Percentiles rank a stretch among this genome's conserved stretches.
These are phyloP conservation scores for Merodon equestris DNA, from an alignment of 2,888 invertebrate species.

Conservation along the genomic window DNA sequence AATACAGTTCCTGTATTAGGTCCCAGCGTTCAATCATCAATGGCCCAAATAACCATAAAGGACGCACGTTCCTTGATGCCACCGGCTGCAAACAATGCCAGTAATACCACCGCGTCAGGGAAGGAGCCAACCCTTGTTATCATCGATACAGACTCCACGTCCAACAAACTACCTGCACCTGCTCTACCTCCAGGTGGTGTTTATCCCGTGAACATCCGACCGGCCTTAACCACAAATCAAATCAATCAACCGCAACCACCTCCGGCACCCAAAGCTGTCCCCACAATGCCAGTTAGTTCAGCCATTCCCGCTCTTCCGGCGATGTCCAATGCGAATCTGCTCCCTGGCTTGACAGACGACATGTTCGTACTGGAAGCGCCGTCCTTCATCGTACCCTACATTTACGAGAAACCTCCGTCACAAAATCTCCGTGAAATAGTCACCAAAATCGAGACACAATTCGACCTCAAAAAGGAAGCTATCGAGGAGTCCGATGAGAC, in stretches of 20 bases:
- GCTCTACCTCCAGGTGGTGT: conserved; percentile 80
- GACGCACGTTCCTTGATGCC: conserved; percentile 77
- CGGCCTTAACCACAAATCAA: conserved; percentile 77
- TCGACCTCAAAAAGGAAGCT: conserved; percentile 80
- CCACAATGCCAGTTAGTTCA: conserved; percentile 66
- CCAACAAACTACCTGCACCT: conserved; percentile 46
- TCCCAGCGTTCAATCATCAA: conserved; percentile 24
- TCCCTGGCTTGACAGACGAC: conserved; percentile 92
- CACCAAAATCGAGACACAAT: conserved; percentile 82
- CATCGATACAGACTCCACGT: conserved; percentile 82
- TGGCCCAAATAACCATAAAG: conserved; percentile 77
- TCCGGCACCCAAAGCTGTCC: conserved; percentile 73
- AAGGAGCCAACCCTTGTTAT: conserved; percentile 88
- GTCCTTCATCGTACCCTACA: conserved; percentile 95
- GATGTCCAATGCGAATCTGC: conserved; percentile 81
- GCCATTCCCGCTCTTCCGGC: conserved; percentile 75
- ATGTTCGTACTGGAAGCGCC: conserved; percentile 96
- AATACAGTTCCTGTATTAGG: conserved; percentile 15
- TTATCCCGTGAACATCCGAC: conserved; percentile 83
- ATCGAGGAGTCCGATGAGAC: conserved; percentile 81
- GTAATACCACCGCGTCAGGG: conserved; percentile 78
- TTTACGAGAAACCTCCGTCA: conserved; percentile 92
- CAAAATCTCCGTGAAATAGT: conserved; percentile 88
- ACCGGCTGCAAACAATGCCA: conserved; percentile 4
- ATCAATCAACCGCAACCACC: conserved; percentile 78